These are phyloP conservation scores for Athalia circularis DNA, from an alignment of 2,888 invertebrate genomes.

Conservation along the genomic window DNA sequence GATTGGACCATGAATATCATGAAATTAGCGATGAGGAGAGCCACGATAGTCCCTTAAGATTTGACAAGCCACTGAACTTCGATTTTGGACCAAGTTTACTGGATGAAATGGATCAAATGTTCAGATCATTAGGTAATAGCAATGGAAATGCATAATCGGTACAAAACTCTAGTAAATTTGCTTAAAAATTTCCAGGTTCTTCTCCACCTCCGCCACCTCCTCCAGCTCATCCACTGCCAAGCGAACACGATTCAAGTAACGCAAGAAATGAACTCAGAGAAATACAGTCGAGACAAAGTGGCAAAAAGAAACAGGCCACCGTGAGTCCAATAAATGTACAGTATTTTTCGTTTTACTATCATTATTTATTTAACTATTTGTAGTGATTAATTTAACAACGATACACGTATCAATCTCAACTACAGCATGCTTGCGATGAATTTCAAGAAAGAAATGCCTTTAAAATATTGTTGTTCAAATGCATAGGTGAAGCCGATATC, in stretches of 20 bases:
- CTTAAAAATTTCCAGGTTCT: slow-evolving; percentile 58
- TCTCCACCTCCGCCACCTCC: slow-evolving; percentile 70
- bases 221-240: slow-evolving; percentile 64
- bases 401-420: slow-evolving; percentile 26
- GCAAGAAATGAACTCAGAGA: slow-evolving; percentile 83
- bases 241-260: slow-evolving; percentile 78
- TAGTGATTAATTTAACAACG: slow-evolving; percentile 44
- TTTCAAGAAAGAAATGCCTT: slow-evolving; percentile 46
- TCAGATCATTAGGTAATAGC: slow-evolving; percentile 76
- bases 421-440: slow-evolving; percentile 20
- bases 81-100: slow-evolving; percentile 93
- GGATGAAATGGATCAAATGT: slow-evolving; percentile 93
- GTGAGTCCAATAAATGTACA: slow-evolving; percentile 73
- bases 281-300: slow-evolving; percentile 75
- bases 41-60: slow-evolving; percentile 74
- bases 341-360: slow-evolving; percentile 52
- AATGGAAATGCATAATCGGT: slow-evolving; percentile 34
- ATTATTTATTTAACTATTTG: not conserved
- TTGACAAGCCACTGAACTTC: slow-evolving; percentile 76
- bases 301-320: slow-evolving; percentile 78
- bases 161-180: not conserved
- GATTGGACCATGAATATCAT: slow-evolving; percentile 84
- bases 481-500: slow-evolving; percentile 91
- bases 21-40: slow-evolving; percentile 89
- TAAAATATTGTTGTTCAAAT: not conserved